Percentiles rank a stretch among this genome's conserved stretches.
Evolutionary conservation across 2,797 vertebrate species (phyloP).

Genomic region (Salmo trutta): DNA sequence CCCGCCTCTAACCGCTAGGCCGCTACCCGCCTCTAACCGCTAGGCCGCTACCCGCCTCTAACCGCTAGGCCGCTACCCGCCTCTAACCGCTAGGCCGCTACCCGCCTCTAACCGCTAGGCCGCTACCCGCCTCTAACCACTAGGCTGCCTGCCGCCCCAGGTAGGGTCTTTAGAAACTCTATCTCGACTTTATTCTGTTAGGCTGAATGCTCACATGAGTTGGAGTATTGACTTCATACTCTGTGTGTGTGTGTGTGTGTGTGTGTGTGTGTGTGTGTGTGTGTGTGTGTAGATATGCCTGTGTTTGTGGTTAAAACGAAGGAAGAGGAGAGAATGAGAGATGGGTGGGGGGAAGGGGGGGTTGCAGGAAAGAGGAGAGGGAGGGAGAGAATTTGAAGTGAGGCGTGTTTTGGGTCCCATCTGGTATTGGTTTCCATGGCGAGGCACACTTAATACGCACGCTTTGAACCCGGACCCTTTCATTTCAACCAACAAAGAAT

Average conservation of each 20-base stretch:
- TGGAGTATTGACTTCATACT: neutral
- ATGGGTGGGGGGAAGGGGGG: neutral
- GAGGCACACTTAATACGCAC: slow-evolving; percentile 88
- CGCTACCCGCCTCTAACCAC: no score
- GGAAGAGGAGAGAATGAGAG: slow-evolving; percentile 28
- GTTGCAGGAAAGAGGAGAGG: slow-evolving; percentile 24
- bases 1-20: no score
- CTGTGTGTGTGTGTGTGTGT: neutral
- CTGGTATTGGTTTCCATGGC: slow-evolving; percentile 89
- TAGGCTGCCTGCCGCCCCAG: no score
- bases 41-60: no score
- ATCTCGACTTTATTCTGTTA: neutral
- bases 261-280: no score
- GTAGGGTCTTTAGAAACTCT: no score
- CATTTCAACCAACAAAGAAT: slow-evolving; percentile 90
- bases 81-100: no score
- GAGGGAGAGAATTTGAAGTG: slow-evolving; percentile 51
- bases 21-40: no score
- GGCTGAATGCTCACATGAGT: neutral
- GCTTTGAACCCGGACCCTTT: slow-evolving; percentile 92
- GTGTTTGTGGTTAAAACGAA: neutral
- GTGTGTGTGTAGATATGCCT: neutral
- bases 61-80: no score
- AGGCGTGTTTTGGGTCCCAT: slow-evolving; percentile 77
- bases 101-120: no score